Evolutionary conservation across 2,888 invertebrate species (phyloP), one percentile per base, ranked within the genome.

Genomic region (Drosophila tripunctata): DNA sequence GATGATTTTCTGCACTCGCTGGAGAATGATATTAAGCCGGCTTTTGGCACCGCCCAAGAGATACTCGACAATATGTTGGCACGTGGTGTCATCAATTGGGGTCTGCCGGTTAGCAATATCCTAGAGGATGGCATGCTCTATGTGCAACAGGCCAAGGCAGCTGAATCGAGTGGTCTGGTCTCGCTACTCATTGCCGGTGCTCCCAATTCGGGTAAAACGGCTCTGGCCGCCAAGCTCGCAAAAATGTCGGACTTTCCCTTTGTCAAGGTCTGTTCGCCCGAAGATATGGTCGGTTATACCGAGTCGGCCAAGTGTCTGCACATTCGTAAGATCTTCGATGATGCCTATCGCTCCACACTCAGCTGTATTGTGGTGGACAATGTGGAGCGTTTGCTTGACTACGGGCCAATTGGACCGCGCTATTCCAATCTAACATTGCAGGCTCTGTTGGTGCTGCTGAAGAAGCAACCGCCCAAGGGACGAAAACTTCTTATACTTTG

Each of bases 301-400:
- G 99, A 99, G 92, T 94, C 96, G 4, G 96, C 99, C 24, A 99
- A 99, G 91, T 99, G 99, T 92, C 93, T 97, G 88, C 94, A 95
- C 76, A 98, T 99, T 77, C 94, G 98, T 86, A 99, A 99, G 96
- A 94, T 98, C 65, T 99, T 99, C 92, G 99, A 99, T 91, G 99
- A 99, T 92, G 99, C 99, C 0, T 99, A 99, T 93, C 97, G 99
- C 89, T 99, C 99, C 0, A 96, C 95, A 30, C 92, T 99, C 67
- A 99, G 99, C 79, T 98, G 99, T 91, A 96, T 99, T 90, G 93
- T 99, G 67, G 97, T 99, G 48, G 99, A 99, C 92, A 98, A 99
- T 91, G 97, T 99, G 86, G 99, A 99, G 91, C 95, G 99, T 77
- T 93, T 99, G 41, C 92, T 99, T 80, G 99, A 99, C 92, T 99